A percentile compares a stretch with the other conserved stretches of the same genome.
Conservation (phyloP, 2,888 invertebrate genomes). For the Amblyteles armatorius region DNA sequence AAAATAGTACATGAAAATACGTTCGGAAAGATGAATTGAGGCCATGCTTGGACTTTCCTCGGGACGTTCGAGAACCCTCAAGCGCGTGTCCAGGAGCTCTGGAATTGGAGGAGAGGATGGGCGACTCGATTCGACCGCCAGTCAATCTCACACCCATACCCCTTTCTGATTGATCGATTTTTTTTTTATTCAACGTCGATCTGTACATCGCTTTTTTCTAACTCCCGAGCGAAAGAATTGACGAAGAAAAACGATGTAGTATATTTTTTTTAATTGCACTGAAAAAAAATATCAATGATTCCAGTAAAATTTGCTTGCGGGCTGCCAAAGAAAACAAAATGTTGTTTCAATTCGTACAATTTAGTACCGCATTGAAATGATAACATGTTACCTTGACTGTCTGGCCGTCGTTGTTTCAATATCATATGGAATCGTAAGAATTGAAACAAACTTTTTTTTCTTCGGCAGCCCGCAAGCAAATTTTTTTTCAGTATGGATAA, state of each 20-base stretch:
- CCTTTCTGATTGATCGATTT: constrained; percentile 56
- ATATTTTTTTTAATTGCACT: background rate
- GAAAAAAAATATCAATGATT: too few relatives aligned
- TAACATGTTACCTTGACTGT: too few relatives aligned
- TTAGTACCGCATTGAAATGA: too few relatives aligned
- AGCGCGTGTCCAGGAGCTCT: background rate
- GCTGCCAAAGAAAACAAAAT: too few relatives aligned
- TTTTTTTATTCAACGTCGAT: constrained; percentile 7
- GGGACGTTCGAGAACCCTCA: constrained; percentile 30
- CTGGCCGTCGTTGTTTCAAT: too few relatives aligned
- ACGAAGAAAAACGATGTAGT: constrained; percentile 1
- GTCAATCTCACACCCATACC: constrained; percentile 42
- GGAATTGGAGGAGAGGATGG: constrained; percentile 24
- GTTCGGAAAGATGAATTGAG: constrained; percentile 27
- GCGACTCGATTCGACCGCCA: constrained; percentile 18
- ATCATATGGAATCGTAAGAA: too few relatives aligned
- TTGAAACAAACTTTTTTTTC: too few relatives aligned
- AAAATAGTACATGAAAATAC: constrained; percentile 2
- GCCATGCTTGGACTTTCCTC: constrained; percentile 14
- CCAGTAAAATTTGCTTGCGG: too few relatives aligned
- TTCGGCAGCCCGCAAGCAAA: too few relatives aligned
- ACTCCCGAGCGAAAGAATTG: background rate
- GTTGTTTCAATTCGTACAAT: too few relatives aligned
- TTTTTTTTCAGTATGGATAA: background rate
- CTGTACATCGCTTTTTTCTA: constrained; percentile 14